phyloP scores from a whole-genome alignment of 2,797 vertebrate species.

The Sebastes trivittatus region DNA sequence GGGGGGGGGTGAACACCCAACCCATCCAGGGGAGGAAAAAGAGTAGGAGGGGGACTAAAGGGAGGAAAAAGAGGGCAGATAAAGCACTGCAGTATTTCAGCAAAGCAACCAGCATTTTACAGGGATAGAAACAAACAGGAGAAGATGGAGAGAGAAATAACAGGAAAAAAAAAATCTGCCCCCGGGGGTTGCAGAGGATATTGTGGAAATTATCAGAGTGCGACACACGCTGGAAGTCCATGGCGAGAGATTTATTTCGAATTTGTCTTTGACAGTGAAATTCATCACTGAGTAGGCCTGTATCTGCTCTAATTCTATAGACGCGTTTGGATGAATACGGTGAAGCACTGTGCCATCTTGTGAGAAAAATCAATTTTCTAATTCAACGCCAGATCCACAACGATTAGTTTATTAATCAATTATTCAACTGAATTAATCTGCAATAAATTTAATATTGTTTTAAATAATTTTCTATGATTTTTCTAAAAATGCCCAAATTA shows the following conservation, averaged over 20 bases:
- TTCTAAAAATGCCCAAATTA: background rate
- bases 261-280: conserved; percentile 80
- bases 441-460: background rate
- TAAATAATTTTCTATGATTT: background rate
- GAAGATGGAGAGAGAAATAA: conserved; percentile 67
- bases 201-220: conserved; percentile 81
- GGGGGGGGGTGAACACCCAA: conserved; percentile 21
- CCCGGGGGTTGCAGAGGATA: conserved; percentile 78
- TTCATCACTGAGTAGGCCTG: conserved; percentile 65
- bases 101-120: conserved; percentile 82
- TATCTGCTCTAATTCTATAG: conserved; percentile 59
- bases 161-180: conserved; percentile 57
- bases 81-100: conserved; percentile 84
- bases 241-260: conserved; percentile 75
- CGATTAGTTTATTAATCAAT: background rate
- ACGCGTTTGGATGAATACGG: conserved; percentile 34
- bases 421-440: background rate
- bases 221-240: conserved; percentile 75
- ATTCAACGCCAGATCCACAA: background rate
- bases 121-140: conserved; percentile 79
- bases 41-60: conserved; percentile 52
- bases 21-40: conserved; percentile 44
- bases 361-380: background rate
- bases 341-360: background rate
- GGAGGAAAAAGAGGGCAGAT: conserved; percentile 74